Evolutionary conservation across 2,888 invertebrate species (phyloP), one percentile per base, ranked within the genome.

Genomic region (Lumbricus terrestris): DNA sequence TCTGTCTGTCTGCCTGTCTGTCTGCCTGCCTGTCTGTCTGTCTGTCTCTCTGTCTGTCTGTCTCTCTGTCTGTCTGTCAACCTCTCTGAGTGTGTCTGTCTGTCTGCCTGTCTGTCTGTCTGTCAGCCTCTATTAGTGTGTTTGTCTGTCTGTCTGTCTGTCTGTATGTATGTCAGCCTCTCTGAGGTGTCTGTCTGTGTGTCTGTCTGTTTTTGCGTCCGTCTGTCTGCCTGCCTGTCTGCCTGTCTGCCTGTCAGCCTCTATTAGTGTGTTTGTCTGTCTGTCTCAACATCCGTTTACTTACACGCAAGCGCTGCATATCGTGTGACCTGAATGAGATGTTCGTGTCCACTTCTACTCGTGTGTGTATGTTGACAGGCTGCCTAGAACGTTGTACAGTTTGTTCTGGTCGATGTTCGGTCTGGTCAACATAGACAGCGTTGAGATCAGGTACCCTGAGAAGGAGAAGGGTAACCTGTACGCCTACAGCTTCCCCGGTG

Each of bases 341-440:
- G n/a, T 69, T 47, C 47, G 69, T 69, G 69, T 3, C 69, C 69
- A 69, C 38, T 88, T 88, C n/a, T n/a, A n/a, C n/a, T n/a, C n/a
- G n/a, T n/a, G n/a, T n/a, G n/a, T n/a, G n/a, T n/a, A 5, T 88
- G 40, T 33, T 69, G 42, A 33, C 69, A 95, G 95, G 88, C 93
- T 95, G 90, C 93, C 93, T 82, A 94, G 94, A 90, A 95, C 95
- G 88, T 93, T 95, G 91, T 94, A 93, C 92, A 95, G 94, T 92
- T 92, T 95, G 89, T 95, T 95, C 92, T 95, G 95, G 95, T 94
- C 95, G 37, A 95, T 95, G 94, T 95, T 95, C 92, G 94, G 95
- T 13, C 94, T 94, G 92, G 93, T 95, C 89, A 94, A 93, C 92
- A 93, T 94, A 88, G 93, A 93, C 82, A 94, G 94, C 90, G 91